Evolutionary conservation across 2,797 vertebrate genomes (phyloP).

Genomic region (Serranus cabrilla): DNA sequence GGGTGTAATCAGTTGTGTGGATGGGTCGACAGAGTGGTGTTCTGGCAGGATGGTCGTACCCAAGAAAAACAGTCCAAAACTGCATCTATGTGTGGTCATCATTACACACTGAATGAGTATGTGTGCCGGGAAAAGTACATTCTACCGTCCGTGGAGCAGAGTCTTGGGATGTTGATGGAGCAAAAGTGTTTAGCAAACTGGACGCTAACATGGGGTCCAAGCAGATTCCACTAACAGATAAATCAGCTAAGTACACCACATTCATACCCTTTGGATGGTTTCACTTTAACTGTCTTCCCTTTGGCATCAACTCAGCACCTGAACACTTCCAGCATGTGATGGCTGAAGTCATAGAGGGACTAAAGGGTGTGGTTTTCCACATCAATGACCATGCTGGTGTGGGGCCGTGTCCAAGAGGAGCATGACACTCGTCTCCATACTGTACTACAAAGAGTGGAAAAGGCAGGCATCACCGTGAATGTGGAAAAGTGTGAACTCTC

Average conservation of each 20-base stretch:
- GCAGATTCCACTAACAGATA: not conserved
- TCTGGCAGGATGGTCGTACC: constrained; percentile 22
- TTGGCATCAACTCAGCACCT: constrained; percentile 26
- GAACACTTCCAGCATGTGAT: constrained; percentile 43
- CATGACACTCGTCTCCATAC: constrained; percentile 13
- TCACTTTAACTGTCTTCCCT: not conserved
- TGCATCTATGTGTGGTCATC: not conserved
- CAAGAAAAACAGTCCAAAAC: constrained; percentile 9
- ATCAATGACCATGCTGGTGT: constrained; percentile 19
- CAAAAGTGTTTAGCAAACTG: not conserved
- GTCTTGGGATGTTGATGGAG: not conserved
- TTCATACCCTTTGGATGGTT: not conserved
- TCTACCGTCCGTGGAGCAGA: not conserved
- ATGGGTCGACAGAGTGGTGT: constrained; percentile 48
- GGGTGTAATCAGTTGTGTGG: constrained; percentile 21
- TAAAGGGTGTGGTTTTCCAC: constrained; percentile 13
- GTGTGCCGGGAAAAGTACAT: not conserved
- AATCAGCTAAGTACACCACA: not conserved
- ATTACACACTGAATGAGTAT: not conserved
- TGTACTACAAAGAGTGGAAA: constrained; percentile 16
- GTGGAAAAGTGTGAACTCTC: not conserved
- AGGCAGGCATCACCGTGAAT: constrained; percentile 23
- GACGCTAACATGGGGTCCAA: not conserved
- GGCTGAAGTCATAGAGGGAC: constrained; percentile 15
- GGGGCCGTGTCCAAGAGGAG: constrained; percentile 1